Evolutionary conservation across 2,888 invertebrate species (phyloP).

Genomic region (Parapristionchus giblindavisi): DNA sequence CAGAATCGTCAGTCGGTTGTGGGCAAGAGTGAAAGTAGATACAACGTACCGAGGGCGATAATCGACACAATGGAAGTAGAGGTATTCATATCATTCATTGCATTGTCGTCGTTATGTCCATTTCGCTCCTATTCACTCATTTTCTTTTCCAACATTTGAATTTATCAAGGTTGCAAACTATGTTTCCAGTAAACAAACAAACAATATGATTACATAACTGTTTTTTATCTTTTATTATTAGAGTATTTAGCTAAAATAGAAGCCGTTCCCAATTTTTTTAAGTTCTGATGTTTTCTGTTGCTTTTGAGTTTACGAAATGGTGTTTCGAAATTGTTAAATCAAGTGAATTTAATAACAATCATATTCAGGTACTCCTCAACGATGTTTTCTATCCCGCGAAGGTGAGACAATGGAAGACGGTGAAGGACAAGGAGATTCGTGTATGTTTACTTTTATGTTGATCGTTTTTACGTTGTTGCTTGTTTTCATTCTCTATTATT

Average conservation of each 20-base stretch:
- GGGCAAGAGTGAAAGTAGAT: too few relatives aligned
- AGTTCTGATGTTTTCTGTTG: background rate
- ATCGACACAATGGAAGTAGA: too few relatives aligned
- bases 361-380: constrained; percentile 25
- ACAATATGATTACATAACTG: too few relatives aligned
- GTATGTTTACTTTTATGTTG: background rate
- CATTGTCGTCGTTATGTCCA: too few relatives aligned
- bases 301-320: background rate
- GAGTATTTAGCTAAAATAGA: background rate
- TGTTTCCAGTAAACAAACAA: too few relatives aligned
- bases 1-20: too few relatives aligned
- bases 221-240: background rate
- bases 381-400: constrained; percentile 23
- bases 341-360: background rate
- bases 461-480: background rate
- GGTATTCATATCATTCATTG: too few relatives aligned
- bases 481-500: background rate
- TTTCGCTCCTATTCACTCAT: too few relatives aligned
- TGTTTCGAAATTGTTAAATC: background rate
- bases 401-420: background rate
- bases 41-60: too few relatives aligned
- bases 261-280: background rate
- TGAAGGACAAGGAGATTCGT: background rate
- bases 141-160: too few relatives aligned
- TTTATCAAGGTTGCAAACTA: too few relatives aligned